These are phyloP conservation scores for Bambusicola thoracicus DNA, from an alignment of 2,113 vertebrate genomes.

Conservation along the genomic window DNA sequence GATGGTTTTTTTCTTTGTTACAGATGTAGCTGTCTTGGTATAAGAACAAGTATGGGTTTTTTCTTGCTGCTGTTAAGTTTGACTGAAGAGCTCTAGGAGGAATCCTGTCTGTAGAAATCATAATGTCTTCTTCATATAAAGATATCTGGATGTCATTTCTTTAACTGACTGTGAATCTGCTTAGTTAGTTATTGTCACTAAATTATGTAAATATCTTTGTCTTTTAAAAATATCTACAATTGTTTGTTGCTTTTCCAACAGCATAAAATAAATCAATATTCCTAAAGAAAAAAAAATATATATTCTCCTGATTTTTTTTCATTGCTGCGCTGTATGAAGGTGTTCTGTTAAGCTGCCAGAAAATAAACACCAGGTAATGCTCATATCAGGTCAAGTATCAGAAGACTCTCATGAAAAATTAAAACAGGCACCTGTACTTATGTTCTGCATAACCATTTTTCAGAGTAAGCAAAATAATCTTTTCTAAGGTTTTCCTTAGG, in stretches of 20 bases:
- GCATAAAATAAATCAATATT: background rate
- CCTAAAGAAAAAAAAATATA: background rate
- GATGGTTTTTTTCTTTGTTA: background rate
- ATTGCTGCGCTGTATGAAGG: background rate
- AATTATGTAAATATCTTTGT: background rate
- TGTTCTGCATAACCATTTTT: background rate
- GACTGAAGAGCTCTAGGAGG: background rate
- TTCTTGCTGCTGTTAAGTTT: background rate
- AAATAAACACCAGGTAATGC: background rate
- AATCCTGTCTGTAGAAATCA: background rate
- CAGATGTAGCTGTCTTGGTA: fast-evolving
- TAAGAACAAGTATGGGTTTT: background rate
- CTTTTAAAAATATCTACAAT: background rate
- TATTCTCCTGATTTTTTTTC: background rate
- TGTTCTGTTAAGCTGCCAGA: background rate
- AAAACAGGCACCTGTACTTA: background rate
- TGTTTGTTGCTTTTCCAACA: no score
- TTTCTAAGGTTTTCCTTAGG: background rate
- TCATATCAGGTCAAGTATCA: background rate
- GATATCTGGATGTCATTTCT: background rate
- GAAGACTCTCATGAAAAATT: background rate
- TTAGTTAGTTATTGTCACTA: background rate
- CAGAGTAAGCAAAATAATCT: background rate
- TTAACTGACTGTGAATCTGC: background rate
- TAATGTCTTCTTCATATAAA: background rate